Base-by-base conservation (phyloP, 1,140 invertebrate species). In the Whitmania pigra region DNA sequence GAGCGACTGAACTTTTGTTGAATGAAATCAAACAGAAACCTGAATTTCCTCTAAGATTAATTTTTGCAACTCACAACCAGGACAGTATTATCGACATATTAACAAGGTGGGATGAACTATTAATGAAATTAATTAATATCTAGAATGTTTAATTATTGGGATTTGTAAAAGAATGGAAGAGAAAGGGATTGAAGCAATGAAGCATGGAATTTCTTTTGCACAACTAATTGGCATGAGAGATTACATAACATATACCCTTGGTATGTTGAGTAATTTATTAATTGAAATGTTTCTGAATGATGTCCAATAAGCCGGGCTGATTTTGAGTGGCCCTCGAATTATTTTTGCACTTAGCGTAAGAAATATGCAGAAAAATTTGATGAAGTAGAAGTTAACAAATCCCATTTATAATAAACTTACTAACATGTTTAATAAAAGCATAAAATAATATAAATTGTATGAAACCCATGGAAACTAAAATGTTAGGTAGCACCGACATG, bases 201-300 rank as follows among this genome's bases (percentile, higher is more conserved):
- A 94, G 78, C 89, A n/a, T 25, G 67, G 94, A 13, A 91, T 96
- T 73, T 95, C 92, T 82, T 97, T 97, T 82, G 94, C 92, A 17
- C 94, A 97, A 82, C 86, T 97, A 73, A 86, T 93, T 70, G 94
- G 92, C 82, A 97, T 97, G 94, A 94, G 93, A 80, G 94, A 97
- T 84, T 93, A 95, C 79, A 88, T 95, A 78, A 93, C 91, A 70
- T 93, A 94, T 84, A 90, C 91, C 36, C 84, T 95, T 75, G 92
- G 92, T 93, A 82, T 81, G 85, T 20, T 25, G 20, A 13, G 11
- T 63, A 31, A 4, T 63, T 7, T 49, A 13, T 49, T 49, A 11
- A 49, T 49, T 49, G 9, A 49, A 49, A 5, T 49, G 43, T 6
- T 6, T 36, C 2, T 13, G 43, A 49, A 49, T 49, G 43, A 5